Percentiles rank a stretch among this genome's conserved stretches.
These are phyloP conservation scores for Calameuta filiformis DNA, from an alignment of 2,888 invertebrate genomes.

Conservation along the genomic window DNA sequence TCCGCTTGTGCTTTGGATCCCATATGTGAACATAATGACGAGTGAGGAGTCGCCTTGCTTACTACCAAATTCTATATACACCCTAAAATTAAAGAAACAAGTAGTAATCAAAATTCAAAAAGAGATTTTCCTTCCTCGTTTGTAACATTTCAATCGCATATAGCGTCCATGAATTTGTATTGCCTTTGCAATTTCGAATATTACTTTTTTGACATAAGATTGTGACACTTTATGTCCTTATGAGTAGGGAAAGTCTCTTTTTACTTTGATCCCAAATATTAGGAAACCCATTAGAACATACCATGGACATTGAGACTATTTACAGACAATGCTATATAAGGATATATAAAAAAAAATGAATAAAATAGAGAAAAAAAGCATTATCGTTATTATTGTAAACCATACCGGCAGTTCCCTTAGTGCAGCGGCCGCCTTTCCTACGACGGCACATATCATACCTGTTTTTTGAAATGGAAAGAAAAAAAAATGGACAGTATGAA, in stretches of 20 bases:
- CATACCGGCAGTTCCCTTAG: slow-evolving; percentile 98
- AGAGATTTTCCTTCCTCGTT: background rate
- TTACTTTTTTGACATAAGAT: background rate
- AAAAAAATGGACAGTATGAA: slow-evolving; percentile 55
- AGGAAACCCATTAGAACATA: slow-evolving; percentile 21
- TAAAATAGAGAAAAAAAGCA: slow-evolving; percentile 40
- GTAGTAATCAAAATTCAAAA: background rate
- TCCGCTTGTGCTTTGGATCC: background rate
- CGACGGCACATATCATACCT: slow-evolving; percentile 99
- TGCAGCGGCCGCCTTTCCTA: slow-evolving; percentile 96
- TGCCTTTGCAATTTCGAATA: background rate
- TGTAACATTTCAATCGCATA: background rate
- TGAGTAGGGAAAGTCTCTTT: background rate
- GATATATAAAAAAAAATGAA: slow-evolving; percentile 27
- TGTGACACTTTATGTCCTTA: background rate
- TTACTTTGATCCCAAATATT: background rate
- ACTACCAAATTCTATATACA: slow-evolving; percentile 2
- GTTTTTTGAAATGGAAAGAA: slow-evolving; percentile 67
- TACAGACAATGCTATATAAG: slow-evolving; percentile 19
- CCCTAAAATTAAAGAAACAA: background rate
- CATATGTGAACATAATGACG: background rate
- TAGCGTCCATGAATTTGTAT: background rate
- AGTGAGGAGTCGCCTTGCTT: background rate
- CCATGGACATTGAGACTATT: slow-evolving; percentile 28
- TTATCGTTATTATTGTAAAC: slow-evolving; percentile 62